Evolutionary conservation across 1,140 invertebrate species (phyloP).

Genomic region (Tachypleus tridentatus): DNA sequence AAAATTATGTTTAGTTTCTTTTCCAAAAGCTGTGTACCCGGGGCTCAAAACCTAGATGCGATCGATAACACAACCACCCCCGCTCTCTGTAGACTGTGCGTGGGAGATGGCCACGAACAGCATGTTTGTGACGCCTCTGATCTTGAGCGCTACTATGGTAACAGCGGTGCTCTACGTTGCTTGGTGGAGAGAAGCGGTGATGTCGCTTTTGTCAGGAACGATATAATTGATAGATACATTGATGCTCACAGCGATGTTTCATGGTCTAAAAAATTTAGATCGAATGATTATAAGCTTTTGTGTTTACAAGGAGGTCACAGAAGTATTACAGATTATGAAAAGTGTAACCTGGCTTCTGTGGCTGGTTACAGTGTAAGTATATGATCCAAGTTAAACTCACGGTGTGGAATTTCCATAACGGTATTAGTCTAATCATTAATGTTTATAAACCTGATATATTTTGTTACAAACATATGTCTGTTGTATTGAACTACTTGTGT

Average conservation of each 20-base stretch:
- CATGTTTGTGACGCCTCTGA: conserved; percentile 8
- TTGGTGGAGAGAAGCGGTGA: conserved; percentile 14
- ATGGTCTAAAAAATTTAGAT: too few relatives aligned
- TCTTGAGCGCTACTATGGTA: conserved; percentile 9
- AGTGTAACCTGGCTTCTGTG: conserved; percentile 59
- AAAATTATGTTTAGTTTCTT: conserved; percentile 43
- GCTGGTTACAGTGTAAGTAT: too few relatives aligned
- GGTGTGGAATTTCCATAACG: too few relatives aligned
- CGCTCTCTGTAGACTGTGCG: conserved; percentile 13
- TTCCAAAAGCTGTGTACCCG: conserved; percentile 15
- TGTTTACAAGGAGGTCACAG: conserved; percentile 58
- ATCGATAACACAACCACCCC: conserved; percentile 13
- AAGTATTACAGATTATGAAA: conserved; percentile 19
- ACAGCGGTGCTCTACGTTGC: conserved; percentile 16
- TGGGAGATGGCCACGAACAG: conserved; percentile 7
- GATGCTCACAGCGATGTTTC: too few relatives aligned
- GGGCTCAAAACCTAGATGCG: conserved; percentile 11
- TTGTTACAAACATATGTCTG: too few relatives aligned
- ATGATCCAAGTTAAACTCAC: too few relatives aligned
- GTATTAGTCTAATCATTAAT: too few relatives aligned
- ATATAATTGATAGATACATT: background rate
- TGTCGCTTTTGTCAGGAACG: conserved; percentile 15
- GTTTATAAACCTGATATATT: too few relatives aligned
- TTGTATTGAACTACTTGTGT: too few relatives aligned
- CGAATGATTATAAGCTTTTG: too few relatives aligned